phyloP scores from a whole-genome alignment of 2,797 vertebrate genomes.

The Darevskia mixta region DNA sequence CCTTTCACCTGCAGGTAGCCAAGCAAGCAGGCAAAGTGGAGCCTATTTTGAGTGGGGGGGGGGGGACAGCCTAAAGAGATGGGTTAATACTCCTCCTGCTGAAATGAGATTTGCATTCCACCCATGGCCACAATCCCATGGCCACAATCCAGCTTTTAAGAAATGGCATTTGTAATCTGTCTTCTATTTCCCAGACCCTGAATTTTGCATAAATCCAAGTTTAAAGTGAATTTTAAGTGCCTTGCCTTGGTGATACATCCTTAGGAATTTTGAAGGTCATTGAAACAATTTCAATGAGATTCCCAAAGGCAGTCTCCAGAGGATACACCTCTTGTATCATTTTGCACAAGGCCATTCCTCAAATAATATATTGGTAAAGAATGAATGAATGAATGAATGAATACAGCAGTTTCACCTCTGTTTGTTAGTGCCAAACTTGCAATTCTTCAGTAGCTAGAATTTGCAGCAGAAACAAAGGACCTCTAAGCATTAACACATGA shows the following conservation, averaged over 20 bases:
- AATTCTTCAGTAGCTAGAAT: neutral
- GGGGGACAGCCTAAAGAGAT: no score
- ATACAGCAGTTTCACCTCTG: neutral
- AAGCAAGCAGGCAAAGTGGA: neutral
- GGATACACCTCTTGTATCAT: neutral
- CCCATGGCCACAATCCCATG: neutral
- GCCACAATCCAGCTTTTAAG: neutral
- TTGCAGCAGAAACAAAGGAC: neutral
- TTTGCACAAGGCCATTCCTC: neutral
- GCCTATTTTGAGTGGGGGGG: neutral
- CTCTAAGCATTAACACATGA: slow-evolving; percentile 42
- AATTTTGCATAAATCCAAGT: neutral
- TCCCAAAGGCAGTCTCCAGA: neutral
- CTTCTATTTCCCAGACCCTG: neutral
- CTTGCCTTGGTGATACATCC: neutral
- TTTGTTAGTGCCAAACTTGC: neutral
- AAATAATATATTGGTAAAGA: neutral
- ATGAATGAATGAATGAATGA: slow-evolving; percentile 27
- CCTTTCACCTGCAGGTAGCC: no score
- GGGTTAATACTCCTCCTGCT: neutral
- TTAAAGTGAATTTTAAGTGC: neutral
- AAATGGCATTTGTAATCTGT: neutral
- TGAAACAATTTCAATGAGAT: neutral
- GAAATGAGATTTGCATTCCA: neutral
- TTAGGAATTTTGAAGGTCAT: neutral